Percentiles rank a stretch among this genome's conserved stretches.
phyloP scores from a whole-genome alignment of 2,113 vertebrate genomes.

The Nibea coibor region DNA sequence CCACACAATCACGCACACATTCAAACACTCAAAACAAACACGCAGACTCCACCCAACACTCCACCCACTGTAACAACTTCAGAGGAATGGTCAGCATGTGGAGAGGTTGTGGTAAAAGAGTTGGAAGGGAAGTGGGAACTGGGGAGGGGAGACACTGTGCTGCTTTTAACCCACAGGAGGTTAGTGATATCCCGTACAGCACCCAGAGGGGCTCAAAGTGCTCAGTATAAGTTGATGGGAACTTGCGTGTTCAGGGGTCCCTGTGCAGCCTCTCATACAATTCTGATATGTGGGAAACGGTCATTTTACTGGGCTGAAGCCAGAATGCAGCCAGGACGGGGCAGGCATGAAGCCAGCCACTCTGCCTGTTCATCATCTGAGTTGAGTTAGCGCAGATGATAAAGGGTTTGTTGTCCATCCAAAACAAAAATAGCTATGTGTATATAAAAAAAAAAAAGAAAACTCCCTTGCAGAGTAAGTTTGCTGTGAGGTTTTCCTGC shows the following conservation, averaged over 20 bases:
- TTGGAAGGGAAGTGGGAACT: slow-evolving; percentile 45
- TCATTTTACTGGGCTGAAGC: slow-evolving; percentile 44
- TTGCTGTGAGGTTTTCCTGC: slow-evolving; percentile 33
- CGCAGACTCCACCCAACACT: slow-evolving; percentile 69
- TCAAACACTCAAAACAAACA: slow-evolving; percentile 76
- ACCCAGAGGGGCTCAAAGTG: slow-evolving; percentile 37
- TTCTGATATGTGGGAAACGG: slow-evolving; percentile 43
- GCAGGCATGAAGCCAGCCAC: slow-evolving; percentile 25
- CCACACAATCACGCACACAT: slow-evolving; percentile 60
- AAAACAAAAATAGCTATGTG: background rate
- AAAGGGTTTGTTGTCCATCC: background rate
- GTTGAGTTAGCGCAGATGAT: slow-evolving; percentile 28
- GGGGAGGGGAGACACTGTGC: slow-evolving; percentile 20
- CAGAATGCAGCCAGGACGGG: slow-evolving; percentile 32
- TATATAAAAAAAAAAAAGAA: background rate
- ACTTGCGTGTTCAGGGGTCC: slow-evolving; percentile 34
- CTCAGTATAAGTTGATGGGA: slow-evolving; percentile 49
- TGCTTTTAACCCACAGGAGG: slow-evolving; percentile 46
- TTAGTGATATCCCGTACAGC: slow-evolving; percentile 38
- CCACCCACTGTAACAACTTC: slow-evolving; percentile 75
- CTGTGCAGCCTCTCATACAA: slow-evolving; percentile 12
- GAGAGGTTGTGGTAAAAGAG: slow-evolving; percentile 61
- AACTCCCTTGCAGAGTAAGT: background rate
- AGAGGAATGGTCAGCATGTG: slow-evolving; percentile 79
- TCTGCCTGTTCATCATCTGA: slow-evolving; percentile 39